A percentile compares a stretch with the other conserved stretches of the same genome.
Conservation (phyloP, 2,797 vertebrate species). For the Xenentodon cancila region DNA sequence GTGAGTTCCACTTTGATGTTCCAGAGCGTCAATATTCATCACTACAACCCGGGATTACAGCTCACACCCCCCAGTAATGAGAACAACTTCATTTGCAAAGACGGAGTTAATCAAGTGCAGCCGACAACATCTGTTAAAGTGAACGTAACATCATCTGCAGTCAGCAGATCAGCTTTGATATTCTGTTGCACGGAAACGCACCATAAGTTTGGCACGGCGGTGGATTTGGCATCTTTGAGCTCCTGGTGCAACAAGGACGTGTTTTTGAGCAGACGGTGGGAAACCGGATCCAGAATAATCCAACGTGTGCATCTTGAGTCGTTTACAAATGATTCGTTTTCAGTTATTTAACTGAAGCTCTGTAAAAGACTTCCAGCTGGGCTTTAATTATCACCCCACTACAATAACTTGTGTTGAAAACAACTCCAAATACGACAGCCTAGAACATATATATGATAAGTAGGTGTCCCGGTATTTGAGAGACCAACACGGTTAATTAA, state of each 20-base stretch:
- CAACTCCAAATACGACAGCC: slow-evolving; percentile 5
- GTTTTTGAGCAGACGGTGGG: slow-evolving; percentile 22
- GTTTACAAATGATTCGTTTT: slow-evolving; percentile 37
- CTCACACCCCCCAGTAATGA: not conserved
- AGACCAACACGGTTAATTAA: not conserved
- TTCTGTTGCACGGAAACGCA: slow-evolving; percentile 43
- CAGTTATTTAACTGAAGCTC: slow-evolving; percentile 38
- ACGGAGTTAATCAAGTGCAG: slow-evolving; percentile 6
- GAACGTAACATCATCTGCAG: slow-evolving; percentile 40
- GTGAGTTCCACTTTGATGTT: too few relatives aligned
- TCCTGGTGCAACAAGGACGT: slow-evolving; percentile 6
- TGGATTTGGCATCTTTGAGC: slow-evolving; percentile 3
- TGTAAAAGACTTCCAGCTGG: slow-evolving; percentile 48
- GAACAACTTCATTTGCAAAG: slow-evolving; percentile 1
- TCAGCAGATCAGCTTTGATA: slow-evolving; percentile 36
- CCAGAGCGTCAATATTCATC: too few relatives aligned
- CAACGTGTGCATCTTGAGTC: slow-evolving; percentile 10
- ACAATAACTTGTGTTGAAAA: slow-evolving; percentile 38
- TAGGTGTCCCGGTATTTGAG: too few relatives aligned
- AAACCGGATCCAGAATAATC: slow-evolving; percentile 29
- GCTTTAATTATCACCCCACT: slow-evolving; percentile 58
- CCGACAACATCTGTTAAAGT: slow-evolving; percentile 44
- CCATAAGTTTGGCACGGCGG: not conserved
- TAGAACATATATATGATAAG: too few relatives aligned
- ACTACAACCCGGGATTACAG: too few relatives aligned